These are phyloP conservation scores for Umimayanthus kanabou DNA, from an alignment of 92 coral and sea anemone species.

Conservation along the genomic window DNA sequence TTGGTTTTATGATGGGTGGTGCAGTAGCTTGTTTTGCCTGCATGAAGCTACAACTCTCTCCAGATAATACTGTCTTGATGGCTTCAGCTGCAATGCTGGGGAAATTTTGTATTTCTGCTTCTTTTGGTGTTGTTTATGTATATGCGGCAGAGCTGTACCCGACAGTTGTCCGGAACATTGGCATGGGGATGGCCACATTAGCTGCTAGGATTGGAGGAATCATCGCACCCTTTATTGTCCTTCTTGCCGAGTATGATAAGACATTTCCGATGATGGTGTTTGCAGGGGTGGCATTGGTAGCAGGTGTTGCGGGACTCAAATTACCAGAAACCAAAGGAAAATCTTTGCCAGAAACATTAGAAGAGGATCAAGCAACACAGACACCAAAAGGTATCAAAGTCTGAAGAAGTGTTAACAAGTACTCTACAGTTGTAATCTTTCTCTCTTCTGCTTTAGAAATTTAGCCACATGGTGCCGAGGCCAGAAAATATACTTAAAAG, in stretches of 20 bases:
- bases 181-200: slow-evolving; percentile 76
- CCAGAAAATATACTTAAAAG: too few relatives aligned
- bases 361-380: slow-evolving; percentile 61
- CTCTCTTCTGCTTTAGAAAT: too few relatives aligned
- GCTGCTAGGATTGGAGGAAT: slow-evolving; percentile 89
- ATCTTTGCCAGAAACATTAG: slow-evolving; percentile 87
- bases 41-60: slow-evolving; percentile 69
- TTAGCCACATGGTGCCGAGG: too few relatives aligned
- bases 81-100: slow-evolving; percentile 81
- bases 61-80: slow-evolving; percentile 44
- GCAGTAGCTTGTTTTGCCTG: slow-evolving; percentile 72
- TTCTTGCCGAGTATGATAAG: slow-evolving; percentile 70
- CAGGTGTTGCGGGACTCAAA: slow-evolving; percentile 78
- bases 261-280: slow-evolving; percentile 88
- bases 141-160: slow-evolving; percentile 91
- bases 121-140: slow-evolving; percentile 83
- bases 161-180: slow-evolving; percentile 91
- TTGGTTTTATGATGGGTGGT: slow-evolving; percentile 79
- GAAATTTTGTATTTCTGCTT: slow-evolving; percentile 86
- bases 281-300: slow-evolving; percentile 66
- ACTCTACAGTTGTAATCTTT: too few relatives aligned
- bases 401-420: background rate
- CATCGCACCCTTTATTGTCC: slow-evolving; percentile 79
- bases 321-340: slow-evolving; percentile 87
- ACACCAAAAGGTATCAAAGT: slow-evolving; percentile 38